Evolutionary conservation across 2,888 invertebrate species (phyloP), one percentile per base, ranked within the genome.

Genomic region (Nezara viridula): DNA sequence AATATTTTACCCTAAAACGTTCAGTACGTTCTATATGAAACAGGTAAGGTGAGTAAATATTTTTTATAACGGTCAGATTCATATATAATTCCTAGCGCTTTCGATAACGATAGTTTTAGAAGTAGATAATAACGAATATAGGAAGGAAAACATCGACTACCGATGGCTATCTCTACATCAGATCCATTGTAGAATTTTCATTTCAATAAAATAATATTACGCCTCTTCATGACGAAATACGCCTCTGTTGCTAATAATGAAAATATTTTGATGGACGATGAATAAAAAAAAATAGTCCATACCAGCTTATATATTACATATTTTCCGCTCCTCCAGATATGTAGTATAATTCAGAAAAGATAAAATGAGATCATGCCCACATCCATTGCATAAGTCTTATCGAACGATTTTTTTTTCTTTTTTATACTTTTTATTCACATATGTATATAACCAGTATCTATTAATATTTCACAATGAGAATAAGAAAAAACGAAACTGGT

Each of bases 401-500:
- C 44, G 40, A 81, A 81, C 44, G n/a, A n/a, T 44, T 44, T 81
- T 81, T 81, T 32, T 32, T 12, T 27, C n/a, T 44, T 81, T 81
- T 81, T 32, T 32, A 19, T 32, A 66, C 6, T 27, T 5, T 32
- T 32, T 66, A 32, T 66, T 66, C 19, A 66, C n/a, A 24, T n/a
- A 44, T 24, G 40, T 81, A 81, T 44, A 40, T 12, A 44, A 77
- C 77, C 40, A 9, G 40, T 77, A 24, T 40, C 44, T 16, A 14
- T 40, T n/a, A 81, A 81, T n/a, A 81, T 81, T 44, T 81, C 81
- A 81, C 40, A 44, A 81, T 81, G 24, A 81, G 44, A 77, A 77
- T 40, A 37, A 24, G 40, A 37, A 44, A 77, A 77, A 77, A 44
- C 3, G 10, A 44, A 44, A 81, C 81, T 81, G 81, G 81, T 44